Evolutionary conservation across 2,113 vertebrate genomes (phyloP).

Genomic region (Corythornis vintsioides): DNA sequence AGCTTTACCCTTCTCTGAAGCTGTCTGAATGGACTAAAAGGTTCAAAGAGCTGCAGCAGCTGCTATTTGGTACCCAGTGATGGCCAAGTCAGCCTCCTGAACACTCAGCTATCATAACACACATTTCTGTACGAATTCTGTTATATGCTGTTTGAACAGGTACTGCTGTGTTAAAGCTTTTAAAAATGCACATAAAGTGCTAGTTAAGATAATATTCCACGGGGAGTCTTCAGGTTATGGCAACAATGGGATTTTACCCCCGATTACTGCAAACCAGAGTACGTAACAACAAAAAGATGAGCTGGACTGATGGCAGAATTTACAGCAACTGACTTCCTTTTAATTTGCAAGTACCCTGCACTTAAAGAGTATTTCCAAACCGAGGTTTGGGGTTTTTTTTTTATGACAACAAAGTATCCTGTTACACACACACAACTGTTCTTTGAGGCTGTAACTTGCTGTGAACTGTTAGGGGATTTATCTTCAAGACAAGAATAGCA

Average conservation of each 20-base stretch:
- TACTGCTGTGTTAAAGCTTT: neutral
- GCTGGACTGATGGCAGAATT: neutral
- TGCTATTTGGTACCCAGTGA: neutral
- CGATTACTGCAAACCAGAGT: neutral
- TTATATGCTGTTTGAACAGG: neutral
- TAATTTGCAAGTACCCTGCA: neutral
- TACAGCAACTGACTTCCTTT: neutral
- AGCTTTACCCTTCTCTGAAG: neutral
- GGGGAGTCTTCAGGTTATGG: neutral
- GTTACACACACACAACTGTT: neutral
- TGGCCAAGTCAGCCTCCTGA: neutral
- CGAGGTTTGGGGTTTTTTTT: neutral
- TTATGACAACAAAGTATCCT: neutral
- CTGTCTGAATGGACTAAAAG: neutral
- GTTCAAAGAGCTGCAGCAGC: neutral
- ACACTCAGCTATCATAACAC: neutral
- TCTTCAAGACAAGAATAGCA: constrained; percentile 27
- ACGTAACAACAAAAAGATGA: neutral
- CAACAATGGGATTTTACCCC: neutral
- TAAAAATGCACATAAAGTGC: neutral
- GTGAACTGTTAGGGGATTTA: neutral
- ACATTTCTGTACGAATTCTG: neutral
- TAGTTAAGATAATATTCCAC: neutral
- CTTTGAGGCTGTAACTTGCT: neutral
- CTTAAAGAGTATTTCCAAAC: neutral